A percentile compares a stretch with the other conserved stretches of the same genome.
Evolutionary conservation across 1,140 invertebrate species (phyloP).

Genomic region (Zelostemma sp.): DNA sequence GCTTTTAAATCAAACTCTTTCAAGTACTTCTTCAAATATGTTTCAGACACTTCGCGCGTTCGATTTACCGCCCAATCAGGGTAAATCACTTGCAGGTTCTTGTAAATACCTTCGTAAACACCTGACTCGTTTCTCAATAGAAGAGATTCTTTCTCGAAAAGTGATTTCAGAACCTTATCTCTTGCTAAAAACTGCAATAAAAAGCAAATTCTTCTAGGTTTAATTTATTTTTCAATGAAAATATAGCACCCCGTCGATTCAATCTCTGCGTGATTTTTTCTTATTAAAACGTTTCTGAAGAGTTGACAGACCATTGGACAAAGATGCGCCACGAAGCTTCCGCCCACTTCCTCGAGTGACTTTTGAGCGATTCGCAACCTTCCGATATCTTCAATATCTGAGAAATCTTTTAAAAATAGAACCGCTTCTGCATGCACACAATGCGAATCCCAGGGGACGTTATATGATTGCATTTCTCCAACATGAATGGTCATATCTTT

Average conservation of each 20-base stretch:
- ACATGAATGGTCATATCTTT: constrained; percentile 17
- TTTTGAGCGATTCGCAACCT: constrained; percentile 10
- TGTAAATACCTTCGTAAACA: constrained; percentile 23
- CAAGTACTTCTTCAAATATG: constrained; percentile 28
- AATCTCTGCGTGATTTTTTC: too few relatives aligned
- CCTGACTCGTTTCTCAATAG: constrained; percentile 15
- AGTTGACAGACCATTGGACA: constrained; percentile 27
- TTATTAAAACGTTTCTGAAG: too few relatives aligned
- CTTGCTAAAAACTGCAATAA: constrained; percentile 17
- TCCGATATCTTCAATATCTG: neutral
- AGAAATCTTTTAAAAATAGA: constrained; percentile 7
- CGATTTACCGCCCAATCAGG: constrained; percentile 39
- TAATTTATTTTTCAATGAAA: constrained; percentile 2
- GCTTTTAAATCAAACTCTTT: constrained; percentile 6
- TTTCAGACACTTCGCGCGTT: constrained; percentile 11
- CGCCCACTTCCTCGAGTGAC: constrained; percentile 11
- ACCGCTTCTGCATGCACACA: constrained; percentile 33
- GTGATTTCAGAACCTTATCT: neutral
- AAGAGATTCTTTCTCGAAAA: constrained; percentile 14
- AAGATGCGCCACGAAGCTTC: constrained; percentile 33
- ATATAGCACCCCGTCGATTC: too few relatives aligned
- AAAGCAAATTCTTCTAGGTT: neutral
- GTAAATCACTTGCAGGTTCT: constrained; percentile 30
- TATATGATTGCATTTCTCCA: constrained; percentile 13
- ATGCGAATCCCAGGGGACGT: constrained; percentile 41